These are phyloP conservation scores for Thymelicus sylvestris DNA, from an alignment of 2,888 invertebrate species.

Conservation along the genomic window DNA sequence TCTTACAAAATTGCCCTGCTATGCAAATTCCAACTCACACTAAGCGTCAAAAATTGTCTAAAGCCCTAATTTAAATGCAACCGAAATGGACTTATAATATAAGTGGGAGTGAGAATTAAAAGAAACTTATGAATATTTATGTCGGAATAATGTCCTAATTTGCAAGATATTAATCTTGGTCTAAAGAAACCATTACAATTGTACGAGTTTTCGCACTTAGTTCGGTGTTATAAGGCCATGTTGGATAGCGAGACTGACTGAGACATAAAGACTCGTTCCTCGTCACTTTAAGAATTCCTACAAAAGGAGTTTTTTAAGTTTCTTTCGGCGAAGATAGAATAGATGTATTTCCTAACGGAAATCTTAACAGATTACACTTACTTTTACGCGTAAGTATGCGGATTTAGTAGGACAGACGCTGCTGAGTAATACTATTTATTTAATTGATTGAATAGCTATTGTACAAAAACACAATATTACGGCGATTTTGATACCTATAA, in stretches of 20 bases:
- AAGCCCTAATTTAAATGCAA: slow-evolving; percentile 40
- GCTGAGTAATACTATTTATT: no score
- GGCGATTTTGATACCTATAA: no score
- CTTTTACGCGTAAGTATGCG: no score
- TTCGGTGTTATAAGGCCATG: background rate
- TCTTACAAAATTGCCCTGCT: background rate
- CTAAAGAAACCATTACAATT: slow-evolving; percentile 48
- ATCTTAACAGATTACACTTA: no score
- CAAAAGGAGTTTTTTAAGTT: no score
- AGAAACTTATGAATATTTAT: slow-evolving; percentile 56
- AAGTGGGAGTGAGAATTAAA: slow-evolving; percentile 43
- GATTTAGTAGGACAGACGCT: no score
- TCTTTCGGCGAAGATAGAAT: no score
- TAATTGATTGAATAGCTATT: no score
- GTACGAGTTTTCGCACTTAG: slow-evolving; percentile 32
- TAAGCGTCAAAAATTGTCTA: slow-evolving; percentile 8
- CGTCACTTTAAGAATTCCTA: background rate
- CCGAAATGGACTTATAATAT: slow-evolving; percentile 46
- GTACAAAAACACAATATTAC: no score
- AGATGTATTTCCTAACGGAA: no score
- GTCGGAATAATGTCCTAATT: slow-evolving; percentile 50
- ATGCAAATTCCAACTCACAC: slow-evolving; percentile 4
- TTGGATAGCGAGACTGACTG: background rate
- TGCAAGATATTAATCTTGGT: slow-evolving; percentile 55
- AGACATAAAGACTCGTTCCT: background rate